A percentile compares a stretch with the other conserved stretches of the same genome.
Evolutionary conservation across 64 coral and sea anemone genomes (phyloP).

Genomic region (Exaiptasia diaphana): DNA sequence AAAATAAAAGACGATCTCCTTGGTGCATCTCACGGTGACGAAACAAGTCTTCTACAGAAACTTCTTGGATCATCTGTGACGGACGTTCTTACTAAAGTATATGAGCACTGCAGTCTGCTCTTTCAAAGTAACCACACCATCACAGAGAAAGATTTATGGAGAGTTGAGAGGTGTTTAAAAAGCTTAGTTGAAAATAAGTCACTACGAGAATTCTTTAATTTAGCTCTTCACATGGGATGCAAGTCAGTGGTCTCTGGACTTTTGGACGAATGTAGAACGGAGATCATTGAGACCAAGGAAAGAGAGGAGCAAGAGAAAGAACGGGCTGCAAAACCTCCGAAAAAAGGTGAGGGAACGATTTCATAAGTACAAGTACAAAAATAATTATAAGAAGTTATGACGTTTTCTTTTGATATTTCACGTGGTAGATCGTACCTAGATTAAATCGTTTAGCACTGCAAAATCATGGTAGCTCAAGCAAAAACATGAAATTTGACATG

Average conservation of each 20-base stretch:
- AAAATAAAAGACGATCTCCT: conserved; percentile 73
- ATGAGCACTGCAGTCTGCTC: conserved; percentile 36
- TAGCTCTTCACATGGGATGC: conserved; percentile 56
- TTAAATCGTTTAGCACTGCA: too few species aligned
- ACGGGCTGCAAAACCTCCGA: neutral
- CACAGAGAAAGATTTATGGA: neutral
- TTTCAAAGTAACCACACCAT: conserved; percentile 51
- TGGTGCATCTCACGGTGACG: conserved; percentile 49
- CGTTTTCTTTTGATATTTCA: too few species aligned
- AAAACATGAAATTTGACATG: too few species aligned
- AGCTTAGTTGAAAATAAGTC: conserved; percentile 21
- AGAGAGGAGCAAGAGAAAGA: neutral
- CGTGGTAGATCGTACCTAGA: too few species aligned
- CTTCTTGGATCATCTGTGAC: conserved; percentile 52
- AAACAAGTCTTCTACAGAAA: conserved; percentile 59
- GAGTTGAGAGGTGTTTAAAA: conserved; percentile 47
- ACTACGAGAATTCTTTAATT: conserved; percentile 55
- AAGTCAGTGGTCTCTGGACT: conserved; percentile 2
- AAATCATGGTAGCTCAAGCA: too few species aligned
- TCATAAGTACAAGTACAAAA: neutral
- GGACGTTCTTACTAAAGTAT: conserved; percentile 46
- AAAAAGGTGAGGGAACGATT: conserved; percentile 46
- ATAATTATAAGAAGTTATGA: neutral
- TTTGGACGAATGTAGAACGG: neutral
- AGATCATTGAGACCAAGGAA: neutral